Evolutionary conservation across 1,140 invertebrate species (phyloP).

Genomic region (Bombus huntii): DNA sequence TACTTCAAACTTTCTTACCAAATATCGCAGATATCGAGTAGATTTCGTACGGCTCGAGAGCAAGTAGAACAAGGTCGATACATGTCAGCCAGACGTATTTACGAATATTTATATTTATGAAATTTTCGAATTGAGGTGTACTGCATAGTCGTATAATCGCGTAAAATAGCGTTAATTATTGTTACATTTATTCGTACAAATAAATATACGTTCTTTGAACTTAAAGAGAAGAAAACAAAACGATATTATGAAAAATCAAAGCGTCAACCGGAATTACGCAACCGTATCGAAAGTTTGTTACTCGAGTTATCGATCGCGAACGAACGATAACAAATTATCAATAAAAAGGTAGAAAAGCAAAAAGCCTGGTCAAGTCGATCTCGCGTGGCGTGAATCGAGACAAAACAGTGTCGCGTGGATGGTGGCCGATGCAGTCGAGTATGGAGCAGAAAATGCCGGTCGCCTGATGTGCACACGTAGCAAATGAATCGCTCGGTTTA

Average conservation of each 20-base stretch:
- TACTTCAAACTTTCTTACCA: no score
- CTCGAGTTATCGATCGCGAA: background rate
- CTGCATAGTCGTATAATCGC: background rate
- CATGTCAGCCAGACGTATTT: no score
- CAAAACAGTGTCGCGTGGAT: background rate
- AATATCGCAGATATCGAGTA: no score
- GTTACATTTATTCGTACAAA: no score
- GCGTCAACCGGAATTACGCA: no score
- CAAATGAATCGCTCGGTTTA: conserved; percentile 72
- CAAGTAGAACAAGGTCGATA: no score
- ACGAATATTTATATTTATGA: no score
- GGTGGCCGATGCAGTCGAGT: background rate
- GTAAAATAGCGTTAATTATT: background rate
- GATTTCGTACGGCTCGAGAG: no score
- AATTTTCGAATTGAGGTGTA: no score
- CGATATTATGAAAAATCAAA: background rate
- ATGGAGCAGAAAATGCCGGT: conserved; percentile 27
- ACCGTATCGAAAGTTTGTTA: background rate
- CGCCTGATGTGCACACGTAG: conserved; percentile 59
- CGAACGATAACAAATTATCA: background rate
- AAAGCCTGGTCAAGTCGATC: background rate
- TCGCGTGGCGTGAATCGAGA: background rate
- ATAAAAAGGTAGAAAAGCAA: background rate
- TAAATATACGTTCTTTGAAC: background rate
- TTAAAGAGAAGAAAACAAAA: accelerated